Evolutionary conservation across 2,797 vertebrate genomes (phyloP), one percentile per base, ranked within the genome.

Genomic region (Crenuchus spilurus): DNA sequence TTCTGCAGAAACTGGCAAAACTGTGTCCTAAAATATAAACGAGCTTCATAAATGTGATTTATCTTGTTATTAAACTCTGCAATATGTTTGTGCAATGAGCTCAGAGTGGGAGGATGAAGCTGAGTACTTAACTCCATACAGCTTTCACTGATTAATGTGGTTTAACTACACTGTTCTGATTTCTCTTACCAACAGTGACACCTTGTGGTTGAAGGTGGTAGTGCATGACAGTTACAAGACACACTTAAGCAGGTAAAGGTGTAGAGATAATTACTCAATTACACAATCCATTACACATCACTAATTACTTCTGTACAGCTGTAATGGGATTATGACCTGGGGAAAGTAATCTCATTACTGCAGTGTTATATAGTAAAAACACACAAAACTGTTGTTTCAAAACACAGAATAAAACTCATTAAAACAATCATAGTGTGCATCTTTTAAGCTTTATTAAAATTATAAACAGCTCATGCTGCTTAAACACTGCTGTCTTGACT

Each of bases 101-200:
- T 24, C 41, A 57, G 41, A 31, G 35, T n/a, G 22, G 24, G 37
- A 42, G 28, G 48, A 51, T 61, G 57, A 26, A 20, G 22, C 3
- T 55, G 55, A 37, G 28, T 24, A 2, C 52, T 31, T 41, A 22
- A 18, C 30, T 51, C 30, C n/a, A 16, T 1, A 9, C 30, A 57
- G 41, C 51, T 39, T 58, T 48, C 20, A 14, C 39, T 55, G 49
- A 26, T 13, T 16, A n/a, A 63, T 63, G 37, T 44, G 20, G 41
- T 61, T 60, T 28, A 16, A 4, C 26, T 41, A 18, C n/a, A 10
- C 2, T 28, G 20, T 46, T 2, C 44, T 58, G 16, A 14, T 91
- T 89, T 8, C 58, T 74, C 75, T 85, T 79, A 74, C 81, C 80
- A 78, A 88, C 76, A 88, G 86, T 75, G 89, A 88, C 92, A 91